These are phyloP conservation scores for Calephelis nemesis DNA, from an alignment of 1,140 invertebrate genomes.

Conservation along the genomic window DNA sequence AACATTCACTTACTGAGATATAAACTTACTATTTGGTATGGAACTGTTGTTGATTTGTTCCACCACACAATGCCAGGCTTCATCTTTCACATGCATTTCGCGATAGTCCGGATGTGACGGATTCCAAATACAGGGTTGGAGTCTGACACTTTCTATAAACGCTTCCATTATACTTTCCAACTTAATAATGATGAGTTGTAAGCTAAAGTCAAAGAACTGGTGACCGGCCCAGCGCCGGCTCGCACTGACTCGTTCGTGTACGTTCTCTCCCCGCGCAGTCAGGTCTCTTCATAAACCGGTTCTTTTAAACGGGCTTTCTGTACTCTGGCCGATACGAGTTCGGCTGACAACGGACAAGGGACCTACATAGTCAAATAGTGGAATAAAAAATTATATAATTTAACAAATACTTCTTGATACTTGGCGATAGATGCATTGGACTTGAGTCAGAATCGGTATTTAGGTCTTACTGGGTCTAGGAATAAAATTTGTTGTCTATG, in stretches of 20 bases:
- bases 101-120: conserved; percentile 63
- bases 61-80: conserved; percentile 62
- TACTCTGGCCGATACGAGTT: neutral
- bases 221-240: conserved; percentile 47
- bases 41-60: conserved; percentile 49
- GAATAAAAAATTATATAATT: no score
- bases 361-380: no score
- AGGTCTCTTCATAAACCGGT: conserved; percentile 37
- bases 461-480: no score
- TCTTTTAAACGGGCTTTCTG: conserved; percentile 28
- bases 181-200: no score
- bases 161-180: conserved; percentile 43
- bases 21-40: conserved; percentile 60
- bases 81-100: conserved; percentile 54
- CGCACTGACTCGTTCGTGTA: conserved; percentile 47
- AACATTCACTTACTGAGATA: neutral
- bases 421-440: no score
- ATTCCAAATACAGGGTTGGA: conserved; percentile 64
- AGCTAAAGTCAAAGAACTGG: conserved; percentile 13
- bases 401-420: no score
- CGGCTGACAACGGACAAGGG: neutral
- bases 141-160: conserved; percentile 61
- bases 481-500: no score
- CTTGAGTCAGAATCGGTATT: no score
- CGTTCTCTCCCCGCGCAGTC: conserved; percentile 39